phyloP scores from a whole-genome alignment of 2,113 vertebrate species.

The Mustelus asterias region DNA sequence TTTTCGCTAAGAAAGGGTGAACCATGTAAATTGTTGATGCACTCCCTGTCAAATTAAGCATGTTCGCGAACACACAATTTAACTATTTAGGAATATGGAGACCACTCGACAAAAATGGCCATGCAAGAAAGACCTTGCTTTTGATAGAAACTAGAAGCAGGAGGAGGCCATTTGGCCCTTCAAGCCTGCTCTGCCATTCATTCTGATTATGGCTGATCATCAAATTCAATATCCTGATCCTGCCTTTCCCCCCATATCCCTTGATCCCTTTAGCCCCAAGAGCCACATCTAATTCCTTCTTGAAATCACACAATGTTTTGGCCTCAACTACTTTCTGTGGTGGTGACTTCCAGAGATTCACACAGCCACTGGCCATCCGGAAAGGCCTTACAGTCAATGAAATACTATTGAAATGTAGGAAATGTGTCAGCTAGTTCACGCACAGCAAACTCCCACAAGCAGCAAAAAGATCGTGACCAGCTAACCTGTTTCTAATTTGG shows the following conservation, averaged over 20 bases:
- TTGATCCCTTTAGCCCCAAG: no score
- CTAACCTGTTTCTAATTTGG: background rate
- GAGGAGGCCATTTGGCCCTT: no score
- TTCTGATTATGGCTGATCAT: no score
- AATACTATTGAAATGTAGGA: background rate
- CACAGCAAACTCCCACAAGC: background rate
- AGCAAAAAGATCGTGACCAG: background rate
- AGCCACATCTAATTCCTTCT: no score
- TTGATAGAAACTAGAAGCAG: background rate
- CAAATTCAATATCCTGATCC: no score
- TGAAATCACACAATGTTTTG: no score
- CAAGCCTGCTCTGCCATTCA: no score
- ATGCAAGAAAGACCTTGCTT: background rate
- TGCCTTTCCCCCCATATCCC: no score
- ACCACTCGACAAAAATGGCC: background rate
- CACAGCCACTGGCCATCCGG: background rate
- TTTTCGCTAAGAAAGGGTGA: background rate
- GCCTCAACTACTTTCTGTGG: no score
- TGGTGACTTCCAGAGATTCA: no score
- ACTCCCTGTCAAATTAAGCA: background rate
- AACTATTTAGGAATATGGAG: background rate
- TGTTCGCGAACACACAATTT: background rate
- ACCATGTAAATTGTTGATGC: background rate
- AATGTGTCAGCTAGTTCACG: background rate
- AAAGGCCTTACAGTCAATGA: background rate